Percentiles rank a stretch among this genome's conserved stretches.
These are phyloP conservation scores for Lepidotrigona ventralis DNA, from an alignment of 1,140 invertebrate genomes.

Conservation along the genomic window DNA sequence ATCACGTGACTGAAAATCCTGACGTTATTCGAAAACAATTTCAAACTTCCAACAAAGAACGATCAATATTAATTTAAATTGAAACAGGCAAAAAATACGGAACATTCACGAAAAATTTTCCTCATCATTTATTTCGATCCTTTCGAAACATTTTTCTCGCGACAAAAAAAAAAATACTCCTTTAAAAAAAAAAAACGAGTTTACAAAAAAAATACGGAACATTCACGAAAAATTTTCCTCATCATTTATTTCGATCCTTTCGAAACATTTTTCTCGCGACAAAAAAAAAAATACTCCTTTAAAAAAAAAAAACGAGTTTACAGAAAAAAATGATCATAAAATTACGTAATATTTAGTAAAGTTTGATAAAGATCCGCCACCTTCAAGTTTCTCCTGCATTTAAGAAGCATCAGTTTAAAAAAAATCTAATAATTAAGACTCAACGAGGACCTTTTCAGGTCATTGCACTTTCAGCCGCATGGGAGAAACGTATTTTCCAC, in stretches of 20 bases:
- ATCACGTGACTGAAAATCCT: background rate
- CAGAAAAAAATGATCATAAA: background rate
- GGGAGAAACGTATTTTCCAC: background rate
- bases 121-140: background rate
- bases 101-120: background rate
- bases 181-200: too few relatives aligned
- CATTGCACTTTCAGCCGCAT: background rate
- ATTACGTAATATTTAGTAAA: background rate
- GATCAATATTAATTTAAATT: too few relatives aligned
- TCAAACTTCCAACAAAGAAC: background rate
- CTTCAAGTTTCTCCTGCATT: background rate
- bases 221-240: background rate
- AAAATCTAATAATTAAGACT: background rate
- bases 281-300: background rate
- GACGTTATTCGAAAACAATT: background rate
- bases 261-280: background rate
- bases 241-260: background rate
- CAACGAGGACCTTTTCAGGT: background rate
- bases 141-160: background rate
- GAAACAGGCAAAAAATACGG: background rate
- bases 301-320: background rate
- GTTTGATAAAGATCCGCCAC: background rate
- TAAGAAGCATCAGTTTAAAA: background rate
- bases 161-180: background rate
- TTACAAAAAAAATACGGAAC: background rate